These are phyloP conservation scores for Melanotaenia maccullochi DNA, from an alignment of 2,797 vertebrate genomes.

Conservation along the genomic window DNA sequence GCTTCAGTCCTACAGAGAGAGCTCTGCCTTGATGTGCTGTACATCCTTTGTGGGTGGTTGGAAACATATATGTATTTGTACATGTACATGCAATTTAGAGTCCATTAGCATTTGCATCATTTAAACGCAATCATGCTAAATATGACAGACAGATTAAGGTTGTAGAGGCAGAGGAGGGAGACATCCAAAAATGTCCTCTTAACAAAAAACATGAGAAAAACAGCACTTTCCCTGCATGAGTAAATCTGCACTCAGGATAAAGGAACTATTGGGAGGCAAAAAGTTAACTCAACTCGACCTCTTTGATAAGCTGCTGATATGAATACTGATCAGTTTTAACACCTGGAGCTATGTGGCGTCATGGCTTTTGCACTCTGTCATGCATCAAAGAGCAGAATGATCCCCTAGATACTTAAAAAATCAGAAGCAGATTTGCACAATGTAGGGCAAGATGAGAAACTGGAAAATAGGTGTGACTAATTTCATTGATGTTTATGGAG, in stretches of 20 bases:
- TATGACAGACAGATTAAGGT: conserved; percentile 61
- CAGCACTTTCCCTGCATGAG: conserved; percentile 3
- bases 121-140: conserved; percentile 68
- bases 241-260: background rate
- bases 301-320: conserved; percentile 59
- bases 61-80: conserved; percentile 1
- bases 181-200: conserved; percentile 55
- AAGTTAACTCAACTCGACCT: conserved; percentile 40
- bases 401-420: conserved; percentile 46
- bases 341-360: conserved; percentile 48
- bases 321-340: conserved; percentile 55
- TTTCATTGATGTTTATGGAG: conserved; percentile 54
- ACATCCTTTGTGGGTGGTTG: conserved; percentile 5
- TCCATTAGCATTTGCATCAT: conserved; percentile 63
- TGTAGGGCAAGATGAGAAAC: conserved; percentile 48
- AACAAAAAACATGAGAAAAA: background rate
- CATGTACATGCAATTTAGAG: conserved; percentile 33
- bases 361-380: conserved; percentile 55
- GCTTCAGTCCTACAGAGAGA: conserved; percentile 54
- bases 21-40: conserved; percentile 22
- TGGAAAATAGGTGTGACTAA: conserved; percentile 53
- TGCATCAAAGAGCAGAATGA: conserved; percentile 57
- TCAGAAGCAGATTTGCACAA: conserved; percentile 54
- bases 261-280: conserved; percentile 14
- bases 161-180: conserved; percentile 68